Evolutionary conservation across 2,888 invertebrate species (phyloP).

Genomic region (Sesamia inferens): DNA sequence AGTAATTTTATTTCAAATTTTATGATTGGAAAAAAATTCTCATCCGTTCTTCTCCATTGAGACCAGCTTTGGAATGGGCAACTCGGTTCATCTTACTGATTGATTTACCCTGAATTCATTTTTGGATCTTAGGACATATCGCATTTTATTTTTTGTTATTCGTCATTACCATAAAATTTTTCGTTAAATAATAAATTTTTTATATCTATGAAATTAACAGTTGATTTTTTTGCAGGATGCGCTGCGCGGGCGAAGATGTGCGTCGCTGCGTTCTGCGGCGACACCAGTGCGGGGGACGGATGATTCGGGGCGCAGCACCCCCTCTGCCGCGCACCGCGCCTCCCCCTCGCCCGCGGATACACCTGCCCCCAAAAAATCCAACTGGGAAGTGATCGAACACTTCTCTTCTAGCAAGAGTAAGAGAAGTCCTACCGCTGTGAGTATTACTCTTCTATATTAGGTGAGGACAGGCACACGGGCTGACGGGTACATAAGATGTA

Average conservation of each 20-base stretch:
- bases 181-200: not conserved
- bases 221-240: conserved; percentile 90
- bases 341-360: conserved; percentile 89
- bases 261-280: conserved; percentile 89
- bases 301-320: conserved; percentile 85
- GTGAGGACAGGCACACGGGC: not conserved
- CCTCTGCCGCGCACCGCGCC: conserved; percentile 82
- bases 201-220: not conserved
- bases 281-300: conserved; percentile 74
- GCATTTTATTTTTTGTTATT: not conserved
- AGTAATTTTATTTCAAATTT: too few species aligned
- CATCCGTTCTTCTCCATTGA: too few species aligned
- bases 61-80: too few species aligned
- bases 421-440: conserved; percentile 87
- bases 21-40: too few species aligned
- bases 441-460: conserved; percentile 58
- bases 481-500: not conserved
- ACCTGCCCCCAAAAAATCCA: conserved; percentile 93
- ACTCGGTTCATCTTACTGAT: too few species aligned
- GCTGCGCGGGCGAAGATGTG: conserved; percentile 91
- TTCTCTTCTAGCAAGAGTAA: conserved; percentile 92
- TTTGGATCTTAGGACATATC: too few species aligned
- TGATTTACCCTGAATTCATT: too few species aligned
- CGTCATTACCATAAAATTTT: not conserved
- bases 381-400: conserved; percentile 98